Conservation (phyloP, 1,140 invertebrate genomes). For the Theocolax elegans region DNA sequence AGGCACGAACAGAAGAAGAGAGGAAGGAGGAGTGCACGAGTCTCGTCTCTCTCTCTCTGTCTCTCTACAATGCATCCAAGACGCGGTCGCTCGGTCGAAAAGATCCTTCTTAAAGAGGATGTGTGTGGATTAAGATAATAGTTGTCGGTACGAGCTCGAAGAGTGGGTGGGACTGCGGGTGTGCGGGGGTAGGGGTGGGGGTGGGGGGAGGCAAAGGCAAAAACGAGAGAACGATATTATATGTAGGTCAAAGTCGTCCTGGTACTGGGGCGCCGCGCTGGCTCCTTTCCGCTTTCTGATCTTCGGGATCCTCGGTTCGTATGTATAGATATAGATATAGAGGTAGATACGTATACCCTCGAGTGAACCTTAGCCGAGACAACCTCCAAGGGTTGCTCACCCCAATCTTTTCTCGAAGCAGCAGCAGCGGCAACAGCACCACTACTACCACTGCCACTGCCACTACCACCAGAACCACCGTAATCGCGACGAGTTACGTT, state of each 20-base stretch:
- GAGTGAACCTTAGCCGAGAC: not conserved
- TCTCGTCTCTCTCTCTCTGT: too few relatives aligned
- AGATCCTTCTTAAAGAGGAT: conserved; percentile 46
- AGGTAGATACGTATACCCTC: not conserved
- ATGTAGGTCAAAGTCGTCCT: conserved; percentile 47
- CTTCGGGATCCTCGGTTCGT: conserved; percentile 1
- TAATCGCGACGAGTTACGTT: not conserved
- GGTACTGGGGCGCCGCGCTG: conserved; percentile 41
- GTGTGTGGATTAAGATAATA: conserved; percentile 46
- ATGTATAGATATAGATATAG: not conserved
- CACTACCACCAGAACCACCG: not conserved
- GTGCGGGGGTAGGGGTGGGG: conserved; percentile 1
- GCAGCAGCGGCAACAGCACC: not conserved
- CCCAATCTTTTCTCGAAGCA: conserved; percentile 22
- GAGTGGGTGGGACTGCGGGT: conserved; percentile 12
- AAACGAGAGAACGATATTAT: conserved; percentile 37
- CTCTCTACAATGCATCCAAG: not conserved
- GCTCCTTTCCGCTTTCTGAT: conserved; percentile 37
- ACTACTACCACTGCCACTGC: too few relatives aligned
- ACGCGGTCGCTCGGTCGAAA: not conserved
- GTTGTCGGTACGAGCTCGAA: conserved; percentile 32
- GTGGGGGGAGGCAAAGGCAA: conserved; percentile 38
- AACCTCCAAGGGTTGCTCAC: conserved; percentile 21
- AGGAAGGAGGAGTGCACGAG: too few relatives aligned
- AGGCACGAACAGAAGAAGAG: not conserved